These are phyloP conservation scores for Lasioglossum villosulum DNA, from an alignment of 2,888 invertebrate genomes.

Conservation along the genomic window DNA sequence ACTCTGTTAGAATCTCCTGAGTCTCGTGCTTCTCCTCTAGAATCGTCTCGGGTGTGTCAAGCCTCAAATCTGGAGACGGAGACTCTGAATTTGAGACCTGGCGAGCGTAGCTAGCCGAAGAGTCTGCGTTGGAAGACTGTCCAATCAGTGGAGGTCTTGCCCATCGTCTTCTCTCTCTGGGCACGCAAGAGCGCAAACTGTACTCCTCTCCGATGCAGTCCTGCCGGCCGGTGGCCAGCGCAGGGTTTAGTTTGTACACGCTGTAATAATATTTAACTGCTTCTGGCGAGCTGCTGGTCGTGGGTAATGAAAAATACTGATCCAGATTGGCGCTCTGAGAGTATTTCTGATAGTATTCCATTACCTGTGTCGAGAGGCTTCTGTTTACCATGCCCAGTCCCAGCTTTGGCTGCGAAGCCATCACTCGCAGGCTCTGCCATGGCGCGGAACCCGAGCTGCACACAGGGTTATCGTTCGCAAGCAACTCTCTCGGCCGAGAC, in stretches of 20 bases:
- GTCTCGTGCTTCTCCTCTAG: conserved; percentile 75
- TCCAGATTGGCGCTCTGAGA: conserved; percentile 89
- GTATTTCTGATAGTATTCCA: conserved; percentile 90
- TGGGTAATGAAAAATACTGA: conserved; percentile 87
- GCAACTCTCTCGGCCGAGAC: conserved; percentile 39
- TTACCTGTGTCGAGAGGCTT: conserved; percentile 80
- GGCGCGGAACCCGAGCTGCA: conserved; percentile 40
- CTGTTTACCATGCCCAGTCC: conserved; percentile 56
- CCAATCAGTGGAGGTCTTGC: conserved; percentile 83
- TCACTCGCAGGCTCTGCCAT: conserved; percentile 58
- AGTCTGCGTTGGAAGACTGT: conserved; percentile 77
- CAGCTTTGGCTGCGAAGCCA: conserved; percentile 49
- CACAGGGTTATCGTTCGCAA: conserved; percentile 39
- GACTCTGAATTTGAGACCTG: conserved; percentile 68
- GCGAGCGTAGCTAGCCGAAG: conserved; percentile 69
- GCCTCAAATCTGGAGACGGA: conserved; percentile 72
- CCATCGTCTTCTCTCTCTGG: conserved; percentile 81
- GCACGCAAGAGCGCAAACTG: conserved; percentile 70
- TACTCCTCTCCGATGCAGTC: conserved; percentile 73
- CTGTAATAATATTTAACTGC: conserved; percentile 74
- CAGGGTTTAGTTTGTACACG: conserved; percentile 72
- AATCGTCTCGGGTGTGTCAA: conserved; percentile 68
- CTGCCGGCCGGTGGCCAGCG: conserved; percentile 63
- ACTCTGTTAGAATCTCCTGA: conserved; percentile 70
- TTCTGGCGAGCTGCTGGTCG: conserved; percentile 67